Conservation (phyloP, 2,113 vertebrate species). For the Ictalurus punctatus region DNA sequence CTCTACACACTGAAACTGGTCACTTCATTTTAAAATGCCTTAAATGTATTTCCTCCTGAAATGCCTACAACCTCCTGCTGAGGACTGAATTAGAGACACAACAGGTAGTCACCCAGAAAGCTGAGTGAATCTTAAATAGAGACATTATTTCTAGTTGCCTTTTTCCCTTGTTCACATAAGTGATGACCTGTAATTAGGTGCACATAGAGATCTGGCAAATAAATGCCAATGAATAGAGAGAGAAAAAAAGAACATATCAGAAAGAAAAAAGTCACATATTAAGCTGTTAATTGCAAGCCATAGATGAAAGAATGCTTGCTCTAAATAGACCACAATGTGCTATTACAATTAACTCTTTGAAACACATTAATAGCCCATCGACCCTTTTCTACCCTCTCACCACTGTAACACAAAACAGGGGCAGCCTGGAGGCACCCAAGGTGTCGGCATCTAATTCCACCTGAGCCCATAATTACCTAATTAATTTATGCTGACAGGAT, state of each 20-base stretch:
- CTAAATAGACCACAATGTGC: background rate
- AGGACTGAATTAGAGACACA: slow-evolving; percentile 67
- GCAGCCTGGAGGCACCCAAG: slow-evolving; percentile 63
- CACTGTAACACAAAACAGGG: slow-evolving; percentile 49
- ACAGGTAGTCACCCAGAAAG: slow-evolving; percentile 63
- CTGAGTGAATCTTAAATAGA: slow-evolving; percentile 51
- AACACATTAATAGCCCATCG: slow-evolving; percentile 43
- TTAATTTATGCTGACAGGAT: slow-evolving; percentile 75
- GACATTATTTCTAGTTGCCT: slow-evolving; percentile 25
- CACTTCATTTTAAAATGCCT: slow-evolving; percentile 65
- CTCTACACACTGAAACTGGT: slow-evolving; percentile 64
- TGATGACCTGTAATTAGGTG: background rate
- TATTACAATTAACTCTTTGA: slow-evolving; percentile 18
- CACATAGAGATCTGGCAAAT: slow-evolving; percentile 18
- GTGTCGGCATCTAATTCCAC: slow-evolving; percentile 71
- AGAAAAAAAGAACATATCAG: background rate
- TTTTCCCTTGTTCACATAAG: slow-evolving; percentile 5
- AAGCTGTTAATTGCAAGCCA: background rate
- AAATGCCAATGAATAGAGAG: background rate
- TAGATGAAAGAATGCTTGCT: background rate
- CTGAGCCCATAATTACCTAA: slow-evolving; percentile 75
- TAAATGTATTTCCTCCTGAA: slow-evolving; percentile 60
- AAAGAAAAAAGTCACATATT: background rate
- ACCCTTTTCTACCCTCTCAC: slow-evolving; percentile 41
- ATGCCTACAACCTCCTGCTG: slow-evolving; percentile 44